Percentiles rank a stretch among this genome's conserved stretches.
Evolutionary conservation across 2,888 invertebrate species (phyloP).

Genomic region (Synanthedon myopaeformis): DNA sequence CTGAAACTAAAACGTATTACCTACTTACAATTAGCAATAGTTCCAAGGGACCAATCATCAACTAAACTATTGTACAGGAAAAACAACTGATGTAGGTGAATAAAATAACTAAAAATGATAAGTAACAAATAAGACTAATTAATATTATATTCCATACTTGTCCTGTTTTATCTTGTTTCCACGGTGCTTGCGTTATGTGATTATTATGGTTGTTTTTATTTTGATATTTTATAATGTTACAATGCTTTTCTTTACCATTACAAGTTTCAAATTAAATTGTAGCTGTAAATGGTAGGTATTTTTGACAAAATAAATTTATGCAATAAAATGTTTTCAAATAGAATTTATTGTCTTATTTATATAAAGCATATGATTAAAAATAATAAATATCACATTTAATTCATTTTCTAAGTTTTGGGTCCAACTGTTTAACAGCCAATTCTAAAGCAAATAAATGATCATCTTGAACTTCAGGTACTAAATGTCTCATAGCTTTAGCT

Average conservation of each 20-base stretch:
- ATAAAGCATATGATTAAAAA: not conserved
- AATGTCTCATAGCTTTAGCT: slow-evolving; percentile 79
- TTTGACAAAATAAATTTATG: slow-evolving; percentile 3
- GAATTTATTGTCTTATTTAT: not conserved
- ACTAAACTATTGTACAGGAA: not conserved
- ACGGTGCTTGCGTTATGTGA: not conserved
- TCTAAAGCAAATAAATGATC: slow-evolving; percentile 83
- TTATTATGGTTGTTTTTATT: not conserved
- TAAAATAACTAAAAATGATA: not conserved
- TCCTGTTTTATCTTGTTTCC: not conserved
- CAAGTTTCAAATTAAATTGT: too few species aligned
- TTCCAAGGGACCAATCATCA: not conserved
- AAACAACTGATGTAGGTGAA: not conserved
- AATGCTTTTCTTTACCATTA: not conserved
- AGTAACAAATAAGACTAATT: not conserved
- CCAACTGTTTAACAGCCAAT: slow-evolving; percentile 52
- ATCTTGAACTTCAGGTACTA: slow-evolving; percentile 80
- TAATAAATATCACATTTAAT: slow-evolving; percentile 7
- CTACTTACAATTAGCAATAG: too few species aligned
- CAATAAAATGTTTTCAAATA: slow-evolving; percentile 4
- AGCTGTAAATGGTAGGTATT: not conserved
- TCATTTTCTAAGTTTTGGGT: slow-evolving; percentile 13
- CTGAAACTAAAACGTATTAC: too few species aligned
- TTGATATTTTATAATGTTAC: not conserved
- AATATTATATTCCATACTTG: not conserved